Evolutionary conservation across 2,888 invertebrate genomes (phyloP), one percentile per base, ranked within the genome.

Genomic region (Cryptocheilus praepositus): DNA sequence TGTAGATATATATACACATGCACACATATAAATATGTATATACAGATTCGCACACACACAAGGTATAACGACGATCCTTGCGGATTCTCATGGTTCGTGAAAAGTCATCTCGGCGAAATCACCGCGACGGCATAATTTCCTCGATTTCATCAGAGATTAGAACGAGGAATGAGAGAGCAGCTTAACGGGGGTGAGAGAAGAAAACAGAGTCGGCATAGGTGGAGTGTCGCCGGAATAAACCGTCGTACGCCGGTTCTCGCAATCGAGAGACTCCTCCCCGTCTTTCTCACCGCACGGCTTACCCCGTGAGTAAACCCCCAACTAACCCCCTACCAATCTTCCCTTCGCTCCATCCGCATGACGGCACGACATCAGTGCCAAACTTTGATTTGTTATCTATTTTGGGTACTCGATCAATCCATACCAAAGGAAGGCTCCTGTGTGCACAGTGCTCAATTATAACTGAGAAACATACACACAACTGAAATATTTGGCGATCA

Each of bases 101-200:
- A 67, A 74, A 70, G 65, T 73, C 61, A 36, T 65, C 52, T 55
- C 67, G 22, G 36, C 70, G 68, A 64, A 73, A 71, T 68, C 64
- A 69, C 70, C 43, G 54, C 66, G 74, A 69, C 67, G 74, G 73
- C 67, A 77, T 78, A 77, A 81, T 83, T 80, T 79, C 73, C 71
- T 63, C 68, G 76, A 83, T 82, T 79, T 77, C 77, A 67, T 80
- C 74, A 73, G 60, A 67, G 75, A 77, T 81, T 76, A 74, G 68
- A 64, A 21, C 15, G 19, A 28, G 21, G n/a, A 21, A 53, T 19
- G 28, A 22, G 25, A 36, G 44, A 53, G 36, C 36, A 11, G 36
- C 36, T 36, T 3, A 13, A 19, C 53, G 67, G 36, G 51, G 63
- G 43, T 36, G 62, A 62, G n/a, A 18, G 67, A 52, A 45, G 51